Conservation (phyloP, 2,888 invertebrate genomes). For the Beris morrisii region DNA sequence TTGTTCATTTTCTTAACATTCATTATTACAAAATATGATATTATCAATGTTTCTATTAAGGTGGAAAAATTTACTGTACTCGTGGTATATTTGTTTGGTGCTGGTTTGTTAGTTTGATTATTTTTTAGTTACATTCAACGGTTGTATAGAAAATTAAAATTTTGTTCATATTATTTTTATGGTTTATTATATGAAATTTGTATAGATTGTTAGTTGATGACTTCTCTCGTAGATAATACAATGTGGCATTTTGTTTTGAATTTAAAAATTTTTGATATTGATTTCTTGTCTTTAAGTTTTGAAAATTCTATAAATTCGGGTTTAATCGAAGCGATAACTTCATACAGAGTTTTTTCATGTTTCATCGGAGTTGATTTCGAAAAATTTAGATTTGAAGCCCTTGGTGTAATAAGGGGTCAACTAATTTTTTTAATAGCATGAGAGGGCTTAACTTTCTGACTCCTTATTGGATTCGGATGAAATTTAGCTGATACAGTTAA, state of each 20-base stretch:
- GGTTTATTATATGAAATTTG: background rate
- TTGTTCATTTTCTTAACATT: background rate
- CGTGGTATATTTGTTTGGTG: background rate
- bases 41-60: constrained; percentile 26
- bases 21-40: background rate
- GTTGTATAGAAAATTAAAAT: background rate
- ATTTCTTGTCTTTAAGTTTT: constrained; percentile 4
- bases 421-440: too few relatives aligned
- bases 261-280: background rate
- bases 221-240: background rate
- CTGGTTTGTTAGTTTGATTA: background rate
- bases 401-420: too few relatives aligned
- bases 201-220: background rate
- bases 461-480: too few relatives aligned
- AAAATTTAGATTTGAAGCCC: too few relatives aligned
- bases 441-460: too few relatives aligned
- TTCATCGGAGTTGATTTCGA: constrained; percentile 1
- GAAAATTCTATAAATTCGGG: constrained; percentile 22
- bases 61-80: constrained; percentile 22
- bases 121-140: too few relatives aligned
- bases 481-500: too few relatives aligned
- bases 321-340: background rate
- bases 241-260: background rate
- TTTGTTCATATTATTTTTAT: background rate
- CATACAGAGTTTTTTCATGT: background rate